Base-by-base conservation (phyloP, 2,797 vertebrate species). In the Mus caroli region DNA sequence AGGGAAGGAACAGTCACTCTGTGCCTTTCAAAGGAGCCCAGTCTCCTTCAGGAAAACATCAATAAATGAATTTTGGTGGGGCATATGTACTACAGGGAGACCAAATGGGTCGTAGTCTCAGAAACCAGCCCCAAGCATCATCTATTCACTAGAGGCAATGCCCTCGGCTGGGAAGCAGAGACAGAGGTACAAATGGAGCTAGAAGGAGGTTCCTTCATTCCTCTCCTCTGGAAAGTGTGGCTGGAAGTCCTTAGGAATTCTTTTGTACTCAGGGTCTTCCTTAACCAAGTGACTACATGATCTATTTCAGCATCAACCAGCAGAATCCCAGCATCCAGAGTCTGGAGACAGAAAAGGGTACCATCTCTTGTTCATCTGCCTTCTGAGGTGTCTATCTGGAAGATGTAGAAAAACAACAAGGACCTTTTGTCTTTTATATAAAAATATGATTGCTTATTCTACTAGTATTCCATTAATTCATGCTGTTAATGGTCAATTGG, bases 1-100 rank as follows among this genome's bases (percentile, higher is more conserved):
- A 12, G 1, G 19, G 50, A 54, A 43, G 12, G 6, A 46, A 34
- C 22, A 15, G 0, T 2, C 12, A 28, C 10, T 31, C 20, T 13
- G 58, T 22, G 9, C 76, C 19, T 31, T 71, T 52, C 56, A 34
- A 37, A 52, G 67, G 73, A 28, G 78, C 13, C 46, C 7, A 13
- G 31, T 62, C 52, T 43, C 14, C 56, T 43, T 14, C 28, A 64
- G 10, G 15, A 43, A 3, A 8, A 86, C 58, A 78, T 71, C 26
- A 78, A 5, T 6, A 50, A 19, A 26, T 34, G 50, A 56, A 67
- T 67, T 46, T 76, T 12, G n/a, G 37, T 34, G 34, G 6, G 8
- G 54, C 43, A 52, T 7, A 56, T 8, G 20, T 31, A 10, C 7
- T 2, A 62, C 11, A 26, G 50, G 62, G 43, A 24, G 14, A 28